Percentiles rank a stretch among this genome's conserved stretches.
These are phyloP conservation scores for Balaeniceps rex DNA, from an alignment of 2,113 vertebrate genomes.

Conservation along the genomic window DNA sequence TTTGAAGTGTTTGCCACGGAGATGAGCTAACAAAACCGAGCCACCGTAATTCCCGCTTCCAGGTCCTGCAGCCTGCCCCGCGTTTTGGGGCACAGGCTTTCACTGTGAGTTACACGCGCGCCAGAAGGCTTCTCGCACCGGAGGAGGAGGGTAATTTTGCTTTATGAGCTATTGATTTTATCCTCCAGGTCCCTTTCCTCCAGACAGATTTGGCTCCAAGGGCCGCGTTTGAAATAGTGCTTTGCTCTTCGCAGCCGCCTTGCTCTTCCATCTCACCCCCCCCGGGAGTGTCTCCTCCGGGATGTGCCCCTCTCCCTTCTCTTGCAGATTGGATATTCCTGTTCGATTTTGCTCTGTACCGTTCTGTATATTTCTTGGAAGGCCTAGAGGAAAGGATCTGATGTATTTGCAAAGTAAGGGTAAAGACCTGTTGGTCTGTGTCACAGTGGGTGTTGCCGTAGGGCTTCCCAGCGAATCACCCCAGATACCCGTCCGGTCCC, in stretches of 20 bases:
- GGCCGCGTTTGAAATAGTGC: neutral
- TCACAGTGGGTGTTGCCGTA: neutral
- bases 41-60: neutral
- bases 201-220: neutral
- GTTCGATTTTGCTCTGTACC: fast-evolving
- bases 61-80: neutral
- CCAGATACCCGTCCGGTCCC: fast-evolving
- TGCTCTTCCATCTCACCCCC: neutral
- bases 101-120: neutral
- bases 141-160: neutral
- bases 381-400: neutral
- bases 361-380: neutral
- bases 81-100: neutral
- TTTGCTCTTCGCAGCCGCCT: neutral
- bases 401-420: neutral
- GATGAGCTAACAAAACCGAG: neutral
- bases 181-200: neutral
- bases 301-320: neutral
- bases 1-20: neutral
- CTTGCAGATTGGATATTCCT: neutral
- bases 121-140: neutral
- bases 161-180: neutral
- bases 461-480: neutral
- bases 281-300: neutral
- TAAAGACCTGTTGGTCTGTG: neutral